These are phyloP conservation scores for Erpetoichthys calabaricus DNA, from an alignment of 2,797 vertebrate genomes.

Conservation along the genomic window DNA sequence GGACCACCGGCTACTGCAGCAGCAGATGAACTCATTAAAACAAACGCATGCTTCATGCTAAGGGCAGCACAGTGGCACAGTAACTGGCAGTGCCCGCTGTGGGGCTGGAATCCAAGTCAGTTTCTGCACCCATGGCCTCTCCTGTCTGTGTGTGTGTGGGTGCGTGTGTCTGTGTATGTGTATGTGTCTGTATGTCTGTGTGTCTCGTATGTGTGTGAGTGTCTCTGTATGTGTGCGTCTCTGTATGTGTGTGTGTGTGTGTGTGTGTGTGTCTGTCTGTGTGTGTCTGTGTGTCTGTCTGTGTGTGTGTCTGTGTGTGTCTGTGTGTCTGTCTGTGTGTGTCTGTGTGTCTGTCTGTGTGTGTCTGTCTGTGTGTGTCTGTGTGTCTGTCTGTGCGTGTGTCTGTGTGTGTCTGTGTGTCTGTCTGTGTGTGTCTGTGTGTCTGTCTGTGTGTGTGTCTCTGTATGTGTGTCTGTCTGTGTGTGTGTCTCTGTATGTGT, in stretches of 20 bases:
- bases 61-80: no score
- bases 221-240: not conserved
- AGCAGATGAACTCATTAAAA: no score
- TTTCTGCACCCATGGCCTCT: no score
- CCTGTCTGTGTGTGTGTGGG: not conserved
- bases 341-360: slow-evolving; percentile 11
- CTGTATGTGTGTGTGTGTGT: slow-evolving; percentile 4
- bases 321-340: slow-evolving; percentile 4
- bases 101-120: no score
- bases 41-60: no score
- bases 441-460: not conserved
- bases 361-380: not conserved
- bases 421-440: no score
- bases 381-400: not conserved
- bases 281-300: not conserved
- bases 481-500: not conserved
- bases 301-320: not conserved
- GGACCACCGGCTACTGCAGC: no score
- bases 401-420: slow-evolving; percentile 1
- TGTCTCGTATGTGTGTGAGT: no score
- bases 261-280: no score
- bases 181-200: no score
- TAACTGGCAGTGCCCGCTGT: no score
- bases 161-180: slow-evolving; percentile 7
- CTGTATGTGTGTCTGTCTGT: not conserved